Percentiles rank a stretch among this genome's conserved stretches.
These are phyloP conservation scores for Epirrita christyi DNA, from an alignment of 2,888 invertebrate species.

Conservation along the genomic window DNA sequence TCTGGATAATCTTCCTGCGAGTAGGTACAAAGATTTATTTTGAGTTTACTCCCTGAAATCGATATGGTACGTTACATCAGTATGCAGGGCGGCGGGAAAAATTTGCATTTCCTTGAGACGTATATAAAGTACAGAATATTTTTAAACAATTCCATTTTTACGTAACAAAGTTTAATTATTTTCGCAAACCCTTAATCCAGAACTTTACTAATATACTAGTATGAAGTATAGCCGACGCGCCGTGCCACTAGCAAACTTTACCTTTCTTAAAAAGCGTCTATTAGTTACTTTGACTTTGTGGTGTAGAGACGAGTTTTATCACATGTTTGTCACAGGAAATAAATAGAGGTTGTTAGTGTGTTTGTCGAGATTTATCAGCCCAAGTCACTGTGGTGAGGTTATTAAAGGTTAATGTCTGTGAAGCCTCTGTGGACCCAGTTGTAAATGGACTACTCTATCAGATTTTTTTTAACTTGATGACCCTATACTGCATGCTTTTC, in stretches of 20 bases:
- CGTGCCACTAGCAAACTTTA: neutral
- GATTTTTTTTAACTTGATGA: too few relatives aligned
- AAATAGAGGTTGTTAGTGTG: too few relatives aligned
- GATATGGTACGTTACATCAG: constrained; percentile 44
- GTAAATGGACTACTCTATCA: too few relatives aligned
- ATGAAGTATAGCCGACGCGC: neutral
- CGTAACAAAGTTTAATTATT: constrained; percentile 5
- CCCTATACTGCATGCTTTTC: too few relatives aligned
- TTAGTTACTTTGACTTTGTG: too few relatives aligned
- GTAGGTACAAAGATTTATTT: constrained; percentile 34
- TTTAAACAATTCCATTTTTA: constrained; percentile 11
- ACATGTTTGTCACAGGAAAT: too few relatives aligned
- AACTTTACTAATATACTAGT: neutral
- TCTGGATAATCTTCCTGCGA: constrained; percentile 17
- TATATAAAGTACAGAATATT: constrained; percentile 29
- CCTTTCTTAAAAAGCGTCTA: neutral
- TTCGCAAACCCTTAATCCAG: neutral
- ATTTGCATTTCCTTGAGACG: constrained; percentile 44
- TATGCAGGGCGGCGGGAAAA: constrained; percentile 40
- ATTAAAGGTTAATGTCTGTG: too few relatives aligned
- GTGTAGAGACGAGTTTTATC: too few relatives aligned
- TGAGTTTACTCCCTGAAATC: constrained; percentile 39
- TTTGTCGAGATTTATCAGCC: too few relatives aligned
- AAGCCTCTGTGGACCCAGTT: too few relatives aligned
- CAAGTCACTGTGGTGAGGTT: too few relatives aligned